These are phyloP conservation scores for Nannospalax galili DNA, from an alignment of 2,113 vertebrate species.

Conservation along the genomic window DNA sequence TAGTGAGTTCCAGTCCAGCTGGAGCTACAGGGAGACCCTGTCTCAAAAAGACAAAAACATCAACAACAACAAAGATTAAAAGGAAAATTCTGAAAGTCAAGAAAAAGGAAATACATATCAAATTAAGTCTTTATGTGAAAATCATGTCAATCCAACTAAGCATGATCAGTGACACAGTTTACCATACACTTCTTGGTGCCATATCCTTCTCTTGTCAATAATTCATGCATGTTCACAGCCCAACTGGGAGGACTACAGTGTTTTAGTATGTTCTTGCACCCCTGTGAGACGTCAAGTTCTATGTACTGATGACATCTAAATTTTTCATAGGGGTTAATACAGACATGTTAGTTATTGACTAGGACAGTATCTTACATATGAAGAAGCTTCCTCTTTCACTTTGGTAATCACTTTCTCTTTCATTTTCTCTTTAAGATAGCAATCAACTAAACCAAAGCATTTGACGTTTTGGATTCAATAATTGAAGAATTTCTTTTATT, in stretches of 20 bases:
- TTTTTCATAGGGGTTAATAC: neutral
- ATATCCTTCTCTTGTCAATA: neutral
- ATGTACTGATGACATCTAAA: neutral
- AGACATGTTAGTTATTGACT: neutral
- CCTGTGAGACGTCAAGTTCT: neutral
- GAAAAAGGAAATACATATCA: too few relatives aligned
- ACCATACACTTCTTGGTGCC: too few relatives aligned
- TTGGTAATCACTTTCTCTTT: neutral
- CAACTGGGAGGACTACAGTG: neutral
- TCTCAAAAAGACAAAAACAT: too few relatives aligned
- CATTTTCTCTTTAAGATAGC: neutral
- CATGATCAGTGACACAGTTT: neutral
- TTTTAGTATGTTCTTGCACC: neutral
- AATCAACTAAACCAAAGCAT: neutral
- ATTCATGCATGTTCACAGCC: neutral
- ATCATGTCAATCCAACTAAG: neutral
- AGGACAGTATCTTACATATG: too few relatives aligned
- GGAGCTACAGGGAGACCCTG: too few relatives aligned
- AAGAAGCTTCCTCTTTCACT: neutral
- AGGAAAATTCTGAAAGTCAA: too few relatives aligned
- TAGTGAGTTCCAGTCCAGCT: too few relatives aligned
- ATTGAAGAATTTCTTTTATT: neutral
- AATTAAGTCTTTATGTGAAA: neutral
- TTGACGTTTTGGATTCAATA: neutral
- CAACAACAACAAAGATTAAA: too few relatives aligned